Base-by-base conservation (phyloP, 1,140 invertebrate species). In the Hycleus phaleratus region DNA sequence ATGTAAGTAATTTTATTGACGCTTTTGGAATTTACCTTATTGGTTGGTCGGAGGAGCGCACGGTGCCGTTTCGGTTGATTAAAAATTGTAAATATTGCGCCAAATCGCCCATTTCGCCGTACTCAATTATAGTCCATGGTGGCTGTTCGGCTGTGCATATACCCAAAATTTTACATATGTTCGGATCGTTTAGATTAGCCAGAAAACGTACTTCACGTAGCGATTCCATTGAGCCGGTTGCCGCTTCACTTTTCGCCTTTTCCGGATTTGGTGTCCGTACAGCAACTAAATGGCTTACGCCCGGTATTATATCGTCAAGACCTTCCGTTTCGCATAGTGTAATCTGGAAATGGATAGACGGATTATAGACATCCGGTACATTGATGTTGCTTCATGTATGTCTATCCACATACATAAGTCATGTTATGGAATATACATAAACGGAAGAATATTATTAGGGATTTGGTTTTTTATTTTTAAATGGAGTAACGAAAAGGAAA, bases 91-190 rank as follows among this genome's bases (percentile, higher is more conserved):
- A 77, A 74, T 87, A 87, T 70, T 90, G 85, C 67, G 85, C 82
- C 10, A 91, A 78, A 75, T 91, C 88, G n/a, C 88, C 87, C 59
- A 86, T 81, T 65, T 87, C 86, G 62, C 85, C 85, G 71, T 88
- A 88, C 72, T 92, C 88, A 53, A 89, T 81, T 26, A 91, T 80
- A 60, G 86, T 82, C 78, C 85, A 86, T 8, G 84, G 78, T 4
- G 85, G 84, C 53, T 84, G 75, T 53, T 82, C 81, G 18, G 72
- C 72, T 4, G 76, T 71, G 69, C 86, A 86, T 11, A 75, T 80
- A 5, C 87, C 89, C 47, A 92, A 73, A 26, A 91, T 78, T 52
- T 81, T 78, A 38, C 87, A 85, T 47, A 92, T 78, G 72, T 90
- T 88, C 2, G 85, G 80, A 70, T 92, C 87, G 46, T 80, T 78